Conservation (phyloP, 2,888 invertebrate species). For the Eumerus sabulonum region DNA sequence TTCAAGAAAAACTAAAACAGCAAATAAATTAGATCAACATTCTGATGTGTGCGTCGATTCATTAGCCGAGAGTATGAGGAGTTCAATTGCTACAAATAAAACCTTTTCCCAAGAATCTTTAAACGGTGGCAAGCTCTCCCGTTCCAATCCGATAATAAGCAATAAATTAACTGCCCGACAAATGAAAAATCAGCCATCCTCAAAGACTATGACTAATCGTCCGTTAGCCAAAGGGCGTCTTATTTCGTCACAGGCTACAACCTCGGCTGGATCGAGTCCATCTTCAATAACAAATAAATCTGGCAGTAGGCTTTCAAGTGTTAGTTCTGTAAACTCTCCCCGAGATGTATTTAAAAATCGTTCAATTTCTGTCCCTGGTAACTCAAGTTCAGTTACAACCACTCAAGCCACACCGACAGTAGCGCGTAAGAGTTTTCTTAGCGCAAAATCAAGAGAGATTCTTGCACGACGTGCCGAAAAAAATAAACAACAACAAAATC, state of each 20-base stretch:
- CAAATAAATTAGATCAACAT: conserved; percentile 71
- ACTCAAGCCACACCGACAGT: conserved; percentile 69
- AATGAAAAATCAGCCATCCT: conserved; percentile 33
- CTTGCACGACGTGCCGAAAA: conserved; percentile 77
- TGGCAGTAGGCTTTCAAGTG: conserved; percentile 76
- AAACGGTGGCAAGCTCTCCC: conserved; percentile 72
- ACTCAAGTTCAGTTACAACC: conserved; percentile 63
- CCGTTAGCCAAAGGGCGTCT: conserved; percentile 49
- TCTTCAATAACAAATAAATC: conserved; percentile 78
- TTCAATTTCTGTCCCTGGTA: conserved; percentile 77
- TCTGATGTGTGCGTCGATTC: conserved; percentile 76
- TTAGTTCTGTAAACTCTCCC: conserved; percentile 77
- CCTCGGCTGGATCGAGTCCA: conserved; percentile 77
- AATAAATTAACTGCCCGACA: conserved; percentile 60
- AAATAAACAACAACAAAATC: conserved; percentile 75
- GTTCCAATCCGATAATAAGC: conserved; percentile 75
- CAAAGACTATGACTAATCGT: conserved; percentile 38
- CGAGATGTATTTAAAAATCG: conserved; percentile 77
- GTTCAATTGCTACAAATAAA: conserved; percentile 78
- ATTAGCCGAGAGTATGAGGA: conserved; percentile 78
- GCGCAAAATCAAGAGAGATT: conserved; percentile 78
- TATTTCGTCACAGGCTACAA: conserved; percentile 71
- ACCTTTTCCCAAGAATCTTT: conserved; percentile 78
- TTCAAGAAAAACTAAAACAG: conserved; percentile 72
- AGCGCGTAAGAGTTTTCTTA: conserved; percentile 76